A percentile compares a stretch with the other conserved stretches of the same genome.
These are phyloP conservation scores for Petrocephalus schoutedeni DNA, from an alignment of 2,797 vertebrate species.

Conservation along the genomic window DNA sequence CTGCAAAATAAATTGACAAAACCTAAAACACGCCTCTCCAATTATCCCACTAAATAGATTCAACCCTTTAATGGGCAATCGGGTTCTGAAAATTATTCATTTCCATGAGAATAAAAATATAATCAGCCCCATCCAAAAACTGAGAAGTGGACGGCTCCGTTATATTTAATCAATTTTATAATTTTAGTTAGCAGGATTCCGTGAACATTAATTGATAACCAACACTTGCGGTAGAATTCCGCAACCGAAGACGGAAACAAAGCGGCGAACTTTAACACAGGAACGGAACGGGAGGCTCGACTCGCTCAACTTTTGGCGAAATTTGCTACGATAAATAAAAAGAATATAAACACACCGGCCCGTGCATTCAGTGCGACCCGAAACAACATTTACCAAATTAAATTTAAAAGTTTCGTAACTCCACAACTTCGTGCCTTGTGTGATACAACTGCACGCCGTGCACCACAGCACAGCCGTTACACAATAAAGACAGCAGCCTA, in stretches of 20 bases:
- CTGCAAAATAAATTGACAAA: slow-evolving; percentile 45
- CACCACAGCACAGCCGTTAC: not conserved
- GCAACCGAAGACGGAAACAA: not conserved
- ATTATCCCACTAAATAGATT: slow-evolving; percentile 34
- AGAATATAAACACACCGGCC: not conserved
- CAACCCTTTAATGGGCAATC: slow-evolving; percentile 31
- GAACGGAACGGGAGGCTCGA: not conserved
- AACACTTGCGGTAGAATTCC: not conserved
- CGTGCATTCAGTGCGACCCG: not conserved
- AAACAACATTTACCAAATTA: not conserved
- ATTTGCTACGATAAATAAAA: not conserved
- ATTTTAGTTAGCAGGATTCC: not conserved
- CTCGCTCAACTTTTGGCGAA: not conserved
- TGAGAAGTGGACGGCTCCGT: slow-evolving; percentile 16
- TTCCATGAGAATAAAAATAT: slow-evolving; percentile 31
- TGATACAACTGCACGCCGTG: not conserved
- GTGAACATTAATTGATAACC: slow-evolving; percentile 25
- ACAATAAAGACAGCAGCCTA: not conserved
- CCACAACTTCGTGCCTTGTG: not conserved
- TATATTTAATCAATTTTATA: slow-evolving; percentile 24
- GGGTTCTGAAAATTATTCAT: slow-evolving; percentile 27
- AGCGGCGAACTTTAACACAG: not conserved
- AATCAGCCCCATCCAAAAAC: slow-evolving; percentile 22
- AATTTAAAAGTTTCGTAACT: not conserved
- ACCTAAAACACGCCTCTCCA: slow-evolving; percentile 39